A percentile compares a stretch with the other conserved stretches of the same genome.
phyloP scores from a whole-genome alignment of 35 echinoderm and acorn worm species.

The Stichopus chloronotus region DNA sequence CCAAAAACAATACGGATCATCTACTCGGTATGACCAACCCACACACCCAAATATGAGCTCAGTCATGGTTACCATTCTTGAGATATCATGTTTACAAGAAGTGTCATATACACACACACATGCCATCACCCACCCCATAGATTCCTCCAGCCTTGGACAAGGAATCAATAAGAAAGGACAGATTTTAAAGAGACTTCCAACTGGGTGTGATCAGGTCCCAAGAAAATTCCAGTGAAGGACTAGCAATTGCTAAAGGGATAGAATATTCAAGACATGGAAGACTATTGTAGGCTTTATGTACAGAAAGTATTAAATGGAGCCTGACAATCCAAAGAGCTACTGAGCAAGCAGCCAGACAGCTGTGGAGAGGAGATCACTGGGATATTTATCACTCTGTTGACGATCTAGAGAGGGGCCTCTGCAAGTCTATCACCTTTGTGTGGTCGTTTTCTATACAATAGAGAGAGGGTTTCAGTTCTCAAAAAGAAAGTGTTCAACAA shows the following conservation, averaged over 20 bases:
- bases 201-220: too few relatives aligned
- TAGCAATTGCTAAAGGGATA: conserved; percentile 31
- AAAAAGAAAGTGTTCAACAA: neutral
- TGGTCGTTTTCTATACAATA: neutral
- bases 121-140: too few relatives aligned
- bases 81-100: too few relatives aligned
- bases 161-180: too few relatives aligned
- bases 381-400: conserved; percentile 22
- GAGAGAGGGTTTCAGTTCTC: neutral
- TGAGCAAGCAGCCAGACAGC: neutral
- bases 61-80: too few relatives aligned
- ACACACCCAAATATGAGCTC: too few relatives aligned
- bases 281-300: neutral
- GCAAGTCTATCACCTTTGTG: neutral
- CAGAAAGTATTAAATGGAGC: conserved; percentile 11
- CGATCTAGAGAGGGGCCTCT: neutral
- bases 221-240: neutral
- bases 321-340: conserved; percentile 9
- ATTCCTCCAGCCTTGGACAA: too few relatives aligned
- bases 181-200: too few relatives aligned
- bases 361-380: neutral
- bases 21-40: too few relatives aligned
- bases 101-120: too few relatives aligned
- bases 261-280: conserved; percentile 29
- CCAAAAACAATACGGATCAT: too few relatives aligned